Evolutionary conservation across 2,113 vertebrate genomes (phyloP).

Genomic region (Syngnathus floridae): DNA sequence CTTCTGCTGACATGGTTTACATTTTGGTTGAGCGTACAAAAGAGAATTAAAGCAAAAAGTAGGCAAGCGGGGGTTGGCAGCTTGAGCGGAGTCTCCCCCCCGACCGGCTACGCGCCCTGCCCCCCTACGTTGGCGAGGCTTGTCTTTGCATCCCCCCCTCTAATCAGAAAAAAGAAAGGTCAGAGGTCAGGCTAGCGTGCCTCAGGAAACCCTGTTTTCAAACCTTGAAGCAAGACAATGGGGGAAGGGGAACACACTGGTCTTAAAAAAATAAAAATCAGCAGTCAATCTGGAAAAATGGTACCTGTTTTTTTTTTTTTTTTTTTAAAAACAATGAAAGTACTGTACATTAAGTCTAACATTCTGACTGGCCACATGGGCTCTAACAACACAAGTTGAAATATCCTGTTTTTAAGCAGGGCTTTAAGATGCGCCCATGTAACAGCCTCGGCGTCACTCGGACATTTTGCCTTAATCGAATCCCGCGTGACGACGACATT

Average conservation of each 20-base stretch:
- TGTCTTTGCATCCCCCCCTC: constrained; percentile 46
- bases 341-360: constrained; percentile 65
- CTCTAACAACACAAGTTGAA: constrained; percentile 38
- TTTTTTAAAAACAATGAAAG: constrained; percentile 45
- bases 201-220: constrained; percentile 74
- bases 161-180: constrained; percentile 60
- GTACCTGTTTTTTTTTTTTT: constrained; percentile 54
- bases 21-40: constrained; percentile 77
- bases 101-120: constrained; percentile 17
- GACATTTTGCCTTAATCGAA: not conserved
- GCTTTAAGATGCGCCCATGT: constrained; percentile 15
- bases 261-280: constrained; percentile 43
- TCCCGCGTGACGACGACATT: constrained; percentile 39
- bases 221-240: constrained; percentile 56
- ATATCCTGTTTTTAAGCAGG: constrained; percentile 29
- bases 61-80: constrained; percentile 40
- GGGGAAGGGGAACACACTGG: constrained; percentile 39
- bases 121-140: constrained; percentile 44
- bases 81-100: constrained; percentile 37
- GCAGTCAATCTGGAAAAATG: constrained; percentile 54
- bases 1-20: constrained; percentile 53
- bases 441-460: not conserved
- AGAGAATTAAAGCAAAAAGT: constrained; percentile 65
- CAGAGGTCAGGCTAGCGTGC: constrained; percentile 65
- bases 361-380: constrained; percentile 47